These are phyloP conservation scores for Spinus pinus DNA, from an alignment of 2,797 vertebrate genomes.

Conservation along the genomic window DNA sequence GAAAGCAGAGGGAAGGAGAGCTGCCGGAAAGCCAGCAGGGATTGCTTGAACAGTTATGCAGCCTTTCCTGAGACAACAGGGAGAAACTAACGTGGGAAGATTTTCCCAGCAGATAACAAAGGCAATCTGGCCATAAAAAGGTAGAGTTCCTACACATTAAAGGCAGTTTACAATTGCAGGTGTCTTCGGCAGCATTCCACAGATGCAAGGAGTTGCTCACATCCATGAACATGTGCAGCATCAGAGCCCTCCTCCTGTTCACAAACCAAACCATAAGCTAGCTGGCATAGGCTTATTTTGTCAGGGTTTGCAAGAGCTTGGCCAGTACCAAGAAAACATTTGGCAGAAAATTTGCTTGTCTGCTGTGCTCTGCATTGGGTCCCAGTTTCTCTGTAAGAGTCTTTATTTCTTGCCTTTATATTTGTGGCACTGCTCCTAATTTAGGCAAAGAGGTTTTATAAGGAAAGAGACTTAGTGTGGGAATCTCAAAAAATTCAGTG, in stretches of 20 bases:
- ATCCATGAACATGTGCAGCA: background rate
- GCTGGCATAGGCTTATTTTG: background rate
- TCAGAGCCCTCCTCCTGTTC: background rate
- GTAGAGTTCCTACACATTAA: background rate
- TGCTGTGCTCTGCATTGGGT: background rate
- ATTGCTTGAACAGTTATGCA: background rate
- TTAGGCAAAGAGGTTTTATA: background rate
- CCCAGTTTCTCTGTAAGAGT: background rate
- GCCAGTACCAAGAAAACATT: background rate
- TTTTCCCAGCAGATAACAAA: conserved; percentile 25
- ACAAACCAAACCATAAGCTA: background rate
- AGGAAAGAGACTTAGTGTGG: background rate
- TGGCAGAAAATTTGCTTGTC: background rate
- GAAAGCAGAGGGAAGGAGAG: background rate
- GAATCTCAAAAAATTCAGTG: background rate
- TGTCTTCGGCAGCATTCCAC: background rate
- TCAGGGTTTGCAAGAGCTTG: conserved; percentile 8
- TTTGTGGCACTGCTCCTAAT: background rate
- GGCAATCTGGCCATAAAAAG: background rate
- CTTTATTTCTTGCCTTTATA: background rate
- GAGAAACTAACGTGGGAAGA: background rate
- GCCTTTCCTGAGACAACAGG: background rate
- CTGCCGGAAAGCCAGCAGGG: background rate
- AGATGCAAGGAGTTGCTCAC: background rate
- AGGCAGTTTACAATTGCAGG: background rate